These are phyloP conservation scores for Drosophila anomalata DNA, from an alignment of 2,888 invertebrate genomes.

Conservation along the genomic window DNA sequence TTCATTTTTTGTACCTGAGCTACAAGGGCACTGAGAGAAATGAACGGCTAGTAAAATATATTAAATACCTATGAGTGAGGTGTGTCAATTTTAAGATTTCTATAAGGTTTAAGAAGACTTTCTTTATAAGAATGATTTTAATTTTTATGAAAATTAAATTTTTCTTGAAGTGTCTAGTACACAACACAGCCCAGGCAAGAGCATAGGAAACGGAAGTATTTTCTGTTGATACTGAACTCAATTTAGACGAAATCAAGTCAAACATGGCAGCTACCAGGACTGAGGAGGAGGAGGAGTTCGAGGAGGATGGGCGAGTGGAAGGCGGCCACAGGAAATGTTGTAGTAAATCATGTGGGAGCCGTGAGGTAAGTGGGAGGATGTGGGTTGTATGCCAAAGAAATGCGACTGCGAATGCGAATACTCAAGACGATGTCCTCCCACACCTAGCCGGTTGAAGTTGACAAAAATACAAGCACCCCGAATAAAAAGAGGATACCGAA, in stretches of 20 bases:
- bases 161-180: slow-evolving; percentile 62
- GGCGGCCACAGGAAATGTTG: slow-evolving; percentile 62
- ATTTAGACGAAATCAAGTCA: slow-evolving; percentile 80
- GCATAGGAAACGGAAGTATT: slow-evolving; percentile 76
- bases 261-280: slow-evolving; percentile 66
- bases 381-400: slow-evolving; percentile 43
- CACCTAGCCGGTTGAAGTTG: slow-evolving; percentile 40
- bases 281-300: background rate
- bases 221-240: slow-evolving; percentile 80
- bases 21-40: slow-evolving; percentile 6
- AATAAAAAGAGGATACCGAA: slow-evolving; percentile 38
- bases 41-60: too few species aligned
- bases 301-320: slow-evolving; percentile 2
- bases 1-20: slow-evolving; percentile 32
- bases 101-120: background rate
- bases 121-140: too few species aligned
- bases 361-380: slow-evolving; percentile 56
- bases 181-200: slow-evolving; percentile 42
- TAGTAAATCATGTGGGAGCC: slow-evolving; percentile 78
- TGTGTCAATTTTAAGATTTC: background rate
- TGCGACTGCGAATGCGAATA: slow-evolving; percentile 53
- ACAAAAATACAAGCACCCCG: slow-evolving; percentile 37
- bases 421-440: slow-evolving; percentile 63
- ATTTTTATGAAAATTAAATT: too few species aligned
- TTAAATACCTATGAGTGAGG: too few species aligned